Conservation (phyloP, 2,113 vertebrate genomes). For the Phaethon lepturus region DNA sequence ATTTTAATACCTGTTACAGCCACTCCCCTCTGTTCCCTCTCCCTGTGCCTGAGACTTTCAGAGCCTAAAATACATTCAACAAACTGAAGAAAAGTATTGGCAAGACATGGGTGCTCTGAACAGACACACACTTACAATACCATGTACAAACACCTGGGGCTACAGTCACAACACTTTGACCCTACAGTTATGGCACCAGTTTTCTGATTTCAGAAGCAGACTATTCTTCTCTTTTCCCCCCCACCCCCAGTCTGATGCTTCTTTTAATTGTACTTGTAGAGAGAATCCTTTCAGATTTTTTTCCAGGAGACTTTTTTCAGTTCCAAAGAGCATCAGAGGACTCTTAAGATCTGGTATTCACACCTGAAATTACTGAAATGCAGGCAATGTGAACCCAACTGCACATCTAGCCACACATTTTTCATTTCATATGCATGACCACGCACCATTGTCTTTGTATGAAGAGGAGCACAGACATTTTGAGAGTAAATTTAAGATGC, state of each 20-base stretch:
- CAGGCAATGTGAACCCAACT: neutral
- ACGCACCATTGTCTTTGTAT: neutral
- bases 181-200: neutral
- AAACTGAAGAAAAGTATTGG: neutral
- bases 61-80: neutral
- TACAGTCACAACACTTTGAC: neutral
- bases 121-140: neutral
- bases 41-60: neutral
- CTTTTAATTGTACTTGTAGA: neutral
- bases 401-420: neutral
- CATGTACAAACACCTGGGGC: neutral
- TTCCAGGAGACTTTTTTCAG: neutral
- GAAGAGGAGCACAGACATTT: neutral
- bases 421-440: neutral
- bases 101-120: neutral
- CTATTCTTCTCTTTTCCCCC: neutral
- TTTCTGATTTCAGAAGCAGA: slow-evolving; percentile 4
- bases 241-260: neutral
- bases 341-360: neutral
- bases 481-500: neutral
- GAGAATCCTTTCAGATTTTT: neutral
- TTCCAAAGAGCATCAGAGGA: neutral
- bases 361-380: neutral
- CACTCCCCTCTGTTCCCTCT: neutral
- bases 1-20: slow-evolving; percentile 37